Evolutionary conservation across 2,797 vertebrate species (phyloP), one percentile per base, ranked within the genome.

Genomic region (Typhlichthys subterraneus): DNA sequence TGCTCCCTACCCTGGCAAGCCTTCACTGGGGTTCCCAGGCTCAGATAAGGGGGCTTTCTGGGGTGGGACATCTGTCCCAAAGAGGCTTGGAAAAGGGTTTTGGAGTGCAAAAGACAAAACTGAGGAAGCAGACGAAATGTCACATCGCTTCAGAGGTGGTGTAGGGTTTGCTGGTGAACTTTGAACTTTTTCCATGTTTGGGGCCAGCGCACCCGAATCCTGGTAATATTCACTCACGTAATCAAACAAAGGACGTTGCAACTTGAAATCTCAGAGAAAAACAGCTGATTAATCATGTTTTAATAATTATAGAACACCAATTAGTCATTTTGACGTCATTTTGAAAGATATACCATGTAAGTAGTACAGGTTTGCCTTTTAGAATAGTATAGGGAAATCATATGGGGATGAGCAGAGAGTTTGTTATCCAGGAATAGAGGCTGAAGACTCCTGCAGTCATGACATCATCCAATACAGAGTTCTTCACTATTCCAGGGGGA

Each of bases 1-100:
- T 62, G 33, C 80, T 70, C 63, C 57, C n/a, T 57, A 59, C 29
- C 55, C 49, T 10, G 65, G 56, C 49, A 2, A 77, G 76, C 55
- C 77, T 73, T 79, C 63, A 64, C 70, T 54, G 19, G 11, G 52
- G 76, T 88, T 90, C 87, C 86, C 88, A 88, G 78, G 86, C 83
- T 79, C 57, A 53, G 67, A 45, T 19, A 38, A 8, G 45, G 73
- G 75, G 63, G 13, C 50, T 72, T 68, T 70, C 53, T 79, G 69
- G 53, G 78, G 62, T 67, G 12, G 77, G 84, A 87, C 91, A 91
- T 90, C 88, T 92, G 90, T 66, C 80, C 81, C 66, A 51, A 7
- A 2, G 14, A 56, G 53, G 56, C 63, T 49, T 31, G 45, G 29
- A 56, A 58, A 58, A 11, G 50, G 61, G 56, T 53, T 60, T 58